Evolutionary conservation across 2,797 vertebrate species (phyloP).

Genomic region (Mus caroli): DNA sequence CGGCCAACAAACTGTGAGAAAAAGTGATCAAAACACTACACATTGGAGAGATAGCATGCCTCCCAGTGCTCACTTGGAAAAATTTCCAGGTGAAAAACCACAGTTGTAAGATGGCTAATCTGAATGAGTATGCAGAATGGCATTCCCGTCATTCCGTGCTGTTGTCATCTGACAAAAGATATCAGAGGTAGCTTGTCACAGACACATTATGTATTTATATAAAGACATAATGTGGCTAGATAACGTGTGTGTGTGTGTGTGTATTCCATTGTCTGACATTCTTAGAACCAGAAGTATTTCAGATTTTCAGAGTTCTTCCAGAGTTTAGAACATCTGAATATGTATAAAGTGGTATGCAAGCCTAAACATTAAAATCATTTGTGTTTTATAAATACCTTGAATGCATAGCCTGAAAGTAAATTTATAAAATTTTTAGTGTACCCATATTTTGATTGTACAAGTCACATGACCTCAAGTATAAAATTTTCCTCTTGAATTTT

Average conservation of each 20-base stretch:
- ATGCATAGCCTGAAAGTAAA: neutral
- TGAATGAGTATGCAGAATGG: neutral
- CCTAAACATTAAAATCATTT: conserved; percentile 24
- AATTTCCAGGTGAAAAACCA: neutral
- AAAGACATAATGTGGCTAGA: neutral
- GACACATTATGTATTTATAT: neutral
- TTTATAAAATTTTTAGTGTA: neutral
- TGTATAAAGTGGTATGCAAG: neutral
- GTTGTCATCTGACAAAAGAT: neutral
- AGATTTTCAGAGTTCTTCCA: neutral
- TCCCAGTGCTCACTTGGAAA: neutral
- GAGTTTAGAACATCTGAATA: neutral
- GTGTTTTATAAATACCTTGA: neutral
- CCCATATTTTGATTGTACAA: neutral
- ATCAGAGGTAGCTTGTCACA: conserved; percentile 16
- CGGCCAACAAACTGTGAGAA: neutral
- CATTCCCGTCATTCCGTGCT: neutral
- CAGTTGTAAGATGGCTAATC: neutral
- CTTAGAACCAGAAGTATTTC: neutral
- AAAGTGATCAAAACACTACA: neutral
- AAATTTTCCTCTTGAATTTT: neutral
- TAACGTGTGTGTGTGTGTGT: no score
- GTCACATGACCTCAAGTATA: neutral
- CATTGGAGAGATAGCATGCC: neutral
- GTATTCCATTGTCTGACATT: neutral